These are phyloP conservation scores for Neopipo cinnamomea DNA, from an alignment of 2,113 vertebrate species.

Conservation along the genomic window DNA sequence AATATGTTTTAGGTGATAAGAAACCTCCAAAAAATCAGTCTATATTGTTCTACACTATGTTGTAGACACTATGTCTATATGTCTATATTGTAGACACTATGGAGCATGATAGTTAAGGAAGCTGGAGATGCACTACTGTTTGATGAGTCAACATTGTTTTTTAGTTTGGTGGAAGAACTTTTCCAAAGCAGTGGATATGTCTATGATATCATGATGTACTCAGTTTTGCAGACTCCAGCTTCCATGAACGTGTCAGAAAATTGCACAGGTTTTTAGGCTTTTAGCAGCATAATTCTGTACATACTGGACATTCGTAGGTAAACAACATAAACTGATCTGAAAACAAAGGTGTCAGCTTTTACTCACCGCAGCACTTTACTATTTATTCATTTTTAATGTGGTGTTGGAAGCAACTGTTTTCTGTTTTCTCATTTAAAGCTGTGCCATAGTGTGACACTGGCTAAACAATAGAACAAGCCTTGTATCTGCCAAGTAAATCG, in stretches of 20 bases:
- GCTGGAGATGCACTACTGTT: neutral
- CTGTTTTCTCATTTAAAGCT: neutral
- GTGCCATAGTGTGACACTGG: neutral
- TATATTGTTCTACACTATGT: neutral
- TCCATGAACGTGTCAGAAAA: rapidly evolving
- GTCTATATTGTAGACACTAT: neutral
- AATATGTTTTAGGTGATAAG: neutral
- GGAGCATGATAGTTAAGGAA: neutral
- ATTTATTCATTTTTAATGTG: neutral
- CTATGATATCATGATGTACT: neutral
- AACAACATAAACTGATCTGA: neutral
- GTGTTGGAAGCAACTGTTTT: neutral
- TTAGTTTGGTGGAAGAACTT: neutral
- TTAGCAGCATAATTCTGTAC: neutral
- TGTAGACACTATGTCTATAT: too few species aligned
- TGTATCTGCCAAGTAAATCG: neutral
- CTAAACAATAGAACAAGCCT: neutral
- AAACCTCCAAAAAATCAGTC: neutral
- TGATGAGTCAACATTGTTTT: neutral
- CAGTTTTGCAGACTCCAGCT: neutral
- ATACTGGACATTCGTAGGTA: neutral
- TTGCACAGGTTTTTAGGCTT: neutral
- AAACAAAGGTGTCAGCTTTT: neutral
- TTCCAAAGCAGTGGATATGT: neutral
- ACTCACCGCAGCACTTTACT: neutral